Evolutionary conservation across 2,797 vertebrate species (phyloP).

Genomic region (Pipistrellus pipistrellus): DNA sequence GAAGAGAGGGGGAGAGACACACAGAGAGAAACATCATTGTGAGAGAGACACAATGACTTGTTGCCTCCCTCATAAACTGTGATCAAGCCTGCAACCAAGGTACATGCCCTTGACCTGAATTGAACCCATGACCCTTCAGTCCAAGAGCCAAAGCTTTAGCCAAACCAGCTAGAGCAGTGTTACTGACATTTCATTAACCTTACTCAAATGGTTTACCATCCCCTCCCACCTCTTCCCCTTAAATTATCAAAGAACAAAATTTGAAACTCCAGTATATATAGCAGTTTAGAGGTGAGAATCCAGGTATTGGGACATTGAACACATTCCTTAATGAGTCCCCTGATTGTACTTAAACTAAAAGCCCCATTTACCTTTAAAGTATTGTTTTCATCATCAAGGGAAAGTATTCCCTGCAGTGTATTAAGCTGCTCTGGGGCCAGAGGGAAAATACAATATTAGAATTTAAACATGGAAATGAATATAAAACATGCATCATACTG

Average conservation of each 20-base stretch:
- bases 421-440: conserved; percentile 82
- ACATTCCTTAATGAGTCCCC: conserved; percentile 72
- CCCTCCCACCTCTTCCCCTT: fast-evolving
- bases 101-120: too few species aligned
- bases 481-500: conserved; percentile 82
- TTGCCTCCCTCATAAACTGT: too few species aligned
- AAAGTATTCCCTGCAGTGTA: conserved; percentile 85
- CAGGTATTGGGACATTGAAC: conserved; percentile 54
- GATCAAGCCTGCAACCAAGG: too few species aligned
- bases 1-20: too few species aligned
- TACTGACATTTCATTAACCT: conserved; percentile 45
- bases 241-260: conserved; percentile 63
- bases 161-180: neutral
- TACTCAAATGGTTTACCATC: neutral
- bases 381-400: conserved; percentile 87
- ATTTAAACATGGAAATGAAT: conserved; percentile 83
- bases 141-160: too few species aligned
- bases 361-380: conserved; percentile 85
- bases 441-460: conserved; percentile 87
- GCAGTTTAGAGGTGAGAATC: conserved; percentile 45
- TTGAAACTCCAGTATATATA: conserved; percentile 40
- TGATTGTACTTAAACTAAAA: conserved; percentile 84
- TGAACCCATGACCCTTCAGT: too few species aligned
- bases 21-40: too few species aligned
- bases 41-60: too few species aligned